Base-by-base conservation (phyloP, 1,140 invertebrate species). In the Caerostris darwini region DNA sequence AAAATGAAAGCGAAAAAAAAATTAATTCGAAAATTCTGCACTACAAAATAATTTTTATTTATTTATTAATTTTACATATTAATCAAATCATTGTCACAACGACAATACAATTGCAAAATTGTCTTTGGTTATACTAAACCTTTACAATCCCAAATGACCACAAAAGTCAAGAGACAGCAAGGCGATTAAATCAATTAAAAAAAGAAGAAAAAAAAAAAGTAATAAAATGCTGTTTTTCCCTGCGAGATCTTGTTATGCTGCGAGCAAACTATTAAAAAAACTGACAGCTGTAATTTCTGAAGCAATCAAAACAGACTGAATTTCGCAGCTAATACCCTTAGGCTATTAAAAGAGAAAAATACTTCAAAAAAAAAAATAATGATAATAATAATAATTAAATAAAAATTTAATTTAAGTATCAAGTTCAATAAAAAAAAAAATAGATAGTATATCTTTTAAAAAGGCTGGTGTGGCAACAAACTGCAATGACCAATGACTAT, bases 271-370 rank as follows among this genome's bases (percentile, higher is more conserved):
- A 64, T 64, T 17, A 77, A 53, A 85, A 85, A 85, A 8, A 5
- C 14, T 85, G 54, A 85, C 83, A 85, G 57, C 56, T 85, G 57
- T 58, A 85, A 85, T 85, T 85, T 85, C 19, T 59, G 54, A 85
- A 85, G 56, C 83, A 85, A 85, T 85, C 83, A 85, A 58, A 56
- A 85, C 82, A 85, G 54, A 59, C 56, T 77, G 71, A 77, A 85
- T 85, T 85, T 85, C 56, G 17, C n/a, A 34, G 57, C 83, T 34
- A 53, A 0, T 8, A 50, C 8, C 71, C 71, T 50, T 77, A 3
- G 69, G 71, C 71, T 5, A 1, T 64, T 50, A 34, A 5, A 5
- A 5, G 34, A 53, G 34, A 77, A 34, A 77, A 77, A 50, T 50
- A 77, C 50, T 77, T 77, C 8, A 7, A 34, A 77, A 53, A 77